Percentiles rank a stretch among this genome's conserved stretches.
phyloP scores from a whole-genome alignment of 2,113 vertebrate genomes.

The Cebus imitator region DNA sequence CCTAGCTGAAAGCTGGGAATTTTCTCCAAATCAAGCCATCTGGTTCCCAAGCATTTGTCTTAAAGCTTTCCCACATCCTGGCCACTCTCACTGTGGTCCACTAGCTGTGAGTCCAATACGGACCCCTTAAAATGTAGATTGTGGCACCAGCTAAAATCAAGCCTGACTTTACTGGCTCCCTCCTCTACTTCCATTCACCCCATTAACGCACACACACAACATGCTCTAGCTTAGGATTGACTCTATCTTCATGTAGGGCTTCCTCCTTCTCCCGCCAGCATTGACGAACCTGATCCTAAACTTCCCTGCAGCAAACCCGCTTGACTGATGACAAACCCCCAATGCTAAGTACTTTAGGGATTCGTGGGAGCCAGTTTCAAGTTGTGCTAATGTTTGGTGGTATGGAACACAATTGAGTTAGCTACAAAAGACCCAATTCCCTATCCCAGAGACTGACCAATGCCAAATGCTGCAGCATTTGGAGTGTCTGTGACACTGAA shows the following conservation, averaged over 20 bases:
- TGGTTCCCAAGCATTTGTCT: rapidly evolving
- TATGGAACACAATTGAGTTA: background rate
- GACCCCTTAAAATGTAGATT: background rate
- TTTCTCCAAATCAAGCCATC: background rate
- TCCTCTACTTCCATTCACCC: rapidly evolving
- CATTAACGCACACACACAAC: background rate
- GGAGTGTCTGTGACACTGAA: slow-evolving; percentile 51
- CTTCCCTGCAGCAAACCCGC: background rate
- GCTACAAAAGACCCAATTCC: background rate
- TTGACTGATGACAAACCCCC: background rate
- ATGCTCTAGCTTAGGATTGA: background rate
- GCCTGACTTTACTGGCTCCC: background rate
- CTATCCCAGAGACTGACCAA: background rate
- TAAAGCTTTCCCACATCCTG: background rate
- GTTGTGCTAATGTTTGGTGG: background rate
- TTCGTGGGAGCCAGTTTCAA: background rate
- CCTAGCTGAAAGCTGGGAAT: background rate
- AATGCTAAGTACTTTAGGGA: background rate
- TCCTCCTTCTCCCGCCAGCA: background rate
- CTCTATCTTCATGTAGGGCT: background rate
- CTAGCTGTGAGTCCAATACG: too few species aligned
- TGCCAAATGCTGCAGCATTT: background rate
- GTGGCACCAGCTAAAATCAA: background rate
- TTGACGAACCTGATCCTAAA: background rate
- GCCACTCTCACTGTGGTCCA: background rate